These are phyloP conservation scores for Dynastes maya DNA, from an alignment of 2,888 invertebrate species.

Conservation along the genomic window DNA sequence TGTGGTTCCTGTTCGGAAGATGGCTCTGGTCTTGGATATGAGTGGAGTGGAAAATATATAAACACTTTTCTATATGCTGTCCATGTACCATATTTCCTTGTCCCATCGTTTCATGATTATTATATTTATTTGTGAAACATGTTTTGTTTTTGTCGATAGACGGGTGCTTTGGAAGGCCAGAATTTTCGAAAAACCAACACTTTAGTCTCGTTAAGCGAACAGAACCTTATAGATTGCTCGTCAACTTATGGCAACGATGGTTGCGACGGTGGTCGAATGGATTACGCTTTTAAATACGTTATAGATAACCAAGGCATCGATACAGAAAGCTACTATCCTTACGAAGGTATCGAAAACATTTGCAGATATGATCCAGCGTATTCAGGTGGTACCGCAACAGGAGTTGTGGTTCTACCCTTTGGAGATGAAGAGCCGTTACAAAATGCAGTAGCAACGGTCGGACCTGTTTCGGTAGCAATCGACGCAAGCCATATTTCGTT, in stretches of 20 bases:
- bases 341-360: conserved; percentile 62
- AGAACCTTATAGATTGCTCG: conserved; percentile 94
- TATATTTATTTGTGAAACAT: background rate
- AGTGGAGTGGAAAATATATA: no score
- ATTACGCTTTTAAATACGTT: conserved; percentile 89
- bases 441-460: conserved; percentile 86
- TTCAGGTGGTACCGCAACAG: conserved; percentile 65
- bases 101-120: no score
- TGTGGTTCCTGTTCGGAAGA: no score
- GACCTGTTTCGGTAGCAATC: conserved; percentile 91
- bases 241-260: conserved; percentile 88
- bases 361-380: conserved; percentile 57
- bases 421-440: conserved; percentile 84
- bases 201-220: conserved; percentile 90
- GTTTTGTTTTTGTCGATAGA: conserved; percentile 71
- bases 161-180: conserved; percentile 92
- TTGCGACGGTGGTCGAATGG: conserved; percentile 89
- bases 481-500: conserved; percentile 89
- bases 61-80: no score
- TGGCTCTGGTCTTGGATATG: no score
- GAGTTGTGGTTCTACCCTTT: conserved; percentile 81
- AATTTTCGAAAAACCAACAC: conserved; percentile 85
- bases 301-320: conserved; percentile 90
- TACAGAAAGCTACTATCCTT: conserved; percentile 80
- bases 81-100: no score